phyloP scores from a whole-genome alignment of 2,888 invertebrate genomes.

The Arrhopalites spinosus region DNA sequence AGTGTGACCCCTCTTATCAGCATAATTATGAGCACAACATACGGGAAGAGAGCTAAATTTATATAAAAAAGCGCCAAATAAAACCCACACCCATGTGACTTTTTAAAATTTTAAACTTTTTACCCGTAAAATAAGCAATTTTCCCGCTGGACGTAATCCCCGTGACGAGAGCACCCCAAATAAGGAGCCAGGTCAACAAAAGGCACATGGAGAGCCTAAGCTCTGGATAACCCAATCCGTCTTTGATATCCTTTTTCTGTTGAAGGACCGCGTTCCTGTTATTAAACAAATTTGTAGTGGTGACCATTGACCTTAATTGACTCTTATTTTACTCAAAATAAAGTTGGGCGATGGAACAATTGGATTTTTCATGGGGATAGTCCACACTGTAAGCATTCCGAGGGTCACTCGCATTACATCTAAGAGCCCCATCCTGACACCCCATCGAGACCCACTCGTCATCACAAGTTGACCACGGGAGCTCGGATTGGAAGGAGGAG shows the following conservation, averaged over 20 bases:
- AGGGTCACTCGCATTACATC: background rate
- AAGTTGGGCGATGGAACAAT: constrained; percentile 10
- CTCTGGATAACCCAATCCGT: constrained; percentile 50
- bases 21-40: constrained; percentile 75
- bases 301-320: background rate
- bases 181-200: constrained; percentile 37
- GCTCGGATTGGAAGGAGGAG: constrained; percentile 67
- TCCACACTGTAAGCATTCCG: background rate
- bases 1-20: constrained; percentile 66
- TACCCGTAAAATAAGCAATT: constrained; percentile 59
- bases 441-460: background rate
- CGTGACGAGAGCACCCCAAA: constrained; percentile 29
- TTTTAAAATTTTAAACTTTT: background rate
- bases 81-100: constrained; percentile 60
- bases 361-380: background rate
- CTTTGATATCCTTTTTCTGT: constrained; percentile 51
- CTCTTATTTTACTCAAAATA: constrained; percentile 7
- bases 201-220: constrained; percentile 44
- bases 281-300: background rate
- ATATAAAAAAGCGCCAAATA: too few species aligned
- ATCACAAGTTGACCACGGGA: constrained; percentile 44
- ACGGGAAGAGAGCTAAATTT: constrained; percentile 84
- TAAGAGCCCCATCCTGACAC: background rate
- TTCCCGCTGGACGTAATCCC: constrained; percentile 60
- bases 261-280: constrained; percentile 39